Percentiles rank a stretch among this genome's conserved stretches.
These are phyloP conservation scores for Carassius carassius DNA, from an alignment of 2,113 vertebrate genomes.

Conservation along the genomic window DNA sequence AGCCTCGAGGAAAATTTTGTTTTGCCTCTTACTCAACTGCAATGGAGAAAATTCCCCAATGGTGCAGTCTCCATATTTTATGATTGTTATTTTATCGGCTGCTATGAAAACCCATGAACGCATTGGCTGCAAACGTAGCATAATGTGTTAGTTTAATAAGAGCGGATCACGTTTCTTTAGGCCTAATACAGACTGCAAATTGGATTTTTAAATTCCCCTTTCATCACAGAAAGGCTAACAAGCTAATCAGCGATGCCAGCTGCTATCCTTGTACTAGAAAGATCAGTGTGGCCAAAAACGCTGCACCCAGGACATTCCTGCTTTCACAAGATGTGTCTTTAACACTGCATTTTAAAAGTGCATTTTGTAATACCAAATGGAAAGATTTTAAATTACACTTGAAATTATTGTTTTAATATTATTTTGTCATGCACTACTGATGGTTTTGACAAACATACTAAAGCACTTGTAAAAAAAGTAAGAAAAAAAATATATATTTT, in stretches of 20 bases:
- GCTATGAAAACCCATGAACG: constrained; percentile 45
- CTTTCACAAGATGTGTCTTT: too few species aligned
- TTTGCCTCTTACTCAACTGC: constrained; percentile 13
- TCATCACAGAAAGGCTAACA: constrained; percentile 60
- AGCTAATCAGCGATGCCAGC: constrained; percentile 53
- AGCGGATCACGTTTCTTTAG: constrained; percentile 44
- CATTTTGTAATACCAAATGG: too few species aligned
- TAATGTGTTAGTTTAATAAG: constrained; percentile 54
- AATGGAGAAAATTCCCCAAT: constrained; percentile 16
- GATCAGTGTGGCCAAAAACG: not conserved
- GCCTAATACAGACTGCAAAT: constrained; percentile 53
- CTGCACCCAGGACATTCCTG: too few species aligned
- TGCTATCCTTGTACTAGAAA: not conserved
- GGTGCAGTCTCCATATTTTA: constrained; percentile 10
- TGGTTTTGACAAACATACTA: not conserved
- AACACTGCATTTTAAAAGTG: too few species aligned
- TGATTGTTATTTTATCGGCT: not conserved
- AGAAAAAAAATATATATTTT: too few species aligned
- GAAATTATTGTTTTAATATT: not conserved
- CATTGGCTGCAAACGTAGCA: constrained; percentile 26
- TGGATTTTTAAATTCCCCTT: constrained; percentile 62
- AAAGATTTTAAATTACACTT: not conserved
- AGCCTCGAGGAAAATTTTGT: constrained; percentile 31
- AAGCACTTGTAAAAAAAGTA: not conserved
- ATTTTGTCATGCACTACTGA: not conserved